Conservation (phyloP, 1,140 invertebrate species). For the Prorops nasuta region DNA sequence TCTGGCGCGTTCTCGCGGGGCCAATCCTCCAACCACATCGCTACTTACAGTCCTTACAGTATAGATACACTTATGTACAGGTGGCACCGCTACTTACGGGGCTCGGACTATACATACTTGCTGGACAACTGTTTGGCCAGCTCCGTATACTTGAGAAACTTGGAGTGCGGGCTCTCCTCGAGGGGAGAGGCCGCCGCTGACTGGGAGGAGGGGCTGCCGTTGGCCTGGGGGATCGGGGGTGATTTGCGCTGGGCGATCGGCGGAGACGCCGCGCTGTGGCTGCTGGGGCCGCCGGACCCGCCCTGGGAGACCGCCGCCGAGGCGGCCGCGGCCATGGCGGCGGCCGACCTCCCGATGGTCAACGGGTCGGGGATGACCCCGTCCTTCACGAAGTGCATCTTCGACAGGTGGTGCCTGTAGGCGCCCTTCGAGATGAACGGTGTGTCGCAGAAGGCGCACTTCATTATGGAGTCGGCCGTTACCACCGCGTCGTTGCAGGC, state of each 20-base stretch:
- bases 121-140: constrained; percentile 93
- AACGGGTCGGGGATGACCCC: constrained; percentile 75
- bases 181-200: constrained; percentile 56
- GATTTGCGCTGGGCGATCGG: constrained; percentile 52
- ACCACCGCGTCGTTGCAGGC: constrained; percentile 89
- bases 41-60: constrained; percentile 46
- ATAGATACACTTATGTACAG: constrained; percentile 59
- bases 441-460: constrained; percentile 95
- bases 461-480: constrained; percentile 84
- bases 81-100: constrained; percentile 55
- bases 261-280: constrained; percentile 37
- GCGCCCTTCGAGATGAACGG: constrained; percentile 95
- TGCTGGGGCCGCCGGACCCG: constrained; percentile 38
- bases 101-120: constrained; percentile 81
- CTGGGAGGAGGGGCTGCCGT: constrained; percentile 53
- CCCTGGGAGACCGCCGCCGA: constrained; percentile 57
- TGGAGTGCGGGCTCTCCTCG: constrained; percentile 92
- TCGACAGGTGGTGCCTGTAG: constrained; percentile 93
- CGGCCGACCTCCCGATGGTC: constrained; percentile 58
- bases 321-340: constrained; percentile 45
- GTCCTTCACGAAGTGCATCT: constrained; percentile 96
- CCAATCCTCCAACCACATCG: constrained; percentile 23
- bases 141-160: constrained; percentile 96
- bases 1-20: constrained; percentile 20
- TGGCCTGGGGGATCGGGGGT: constrained; percentile 57